Percentiles rank a stretch among this genome's conserved stretches.
phyloP scores from a whole-genome alignment of 2,797 vertebrate species.

The Amphiprion clarkii region DNA sequence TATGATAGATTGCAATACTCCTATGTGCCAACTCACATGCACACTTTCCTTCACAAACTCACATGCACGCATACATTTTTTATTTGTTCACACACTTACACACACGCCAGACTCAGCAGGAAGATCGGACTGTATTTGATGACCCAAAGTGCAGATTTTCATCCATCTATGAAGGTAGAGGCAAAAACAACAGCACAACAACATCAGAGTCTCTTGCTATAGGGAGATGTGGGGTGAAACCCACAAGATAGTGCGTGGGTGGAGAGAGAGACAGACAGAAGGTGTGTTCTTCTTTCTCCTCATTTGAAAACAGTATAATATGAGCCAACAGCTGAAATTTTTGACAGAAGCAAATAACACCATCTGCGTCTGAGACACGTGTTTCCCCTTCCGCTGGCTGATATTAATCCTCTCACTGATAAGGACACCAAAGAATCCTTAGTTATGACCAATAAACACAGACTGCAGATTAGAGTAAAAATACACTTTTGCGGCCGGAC shows the following conservation, averaged over 20 bases:
- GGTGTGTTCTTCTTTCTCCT: slow-evolving; percentile 50
- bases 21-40: slow-evolving; percentile 20
- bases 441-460: slow-evolving; percentile 44
- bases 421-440: slow-evolving; percentile 27
- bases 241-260: slow-evolving; percentile 17
- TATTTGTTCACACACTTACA: slow-evolving; percentile 10
- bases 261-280: slow-evolving; percentile 39
- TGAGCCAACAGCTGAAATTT: slow-evolving; percentile 61
- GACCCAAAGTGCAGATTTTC: slow-evolving; percentile 34
- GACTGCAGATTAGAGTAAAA: slow-evolving; percentile 43
- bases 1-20: slow-evolving; percentile 49
- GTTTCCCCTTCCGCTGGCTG: slow-evolving; percentile 20
- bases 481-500: not conserved
- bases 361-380: slow-evolving; percentile 57
- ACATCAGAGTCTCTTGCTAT: slow-evolving; percentile 2
- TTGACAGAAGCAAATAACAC: slow-evolving; percentile 50
- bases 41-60: slow-evolving; percentile 1
- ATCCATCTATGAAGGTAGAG: slow-evolving; percentile 31
- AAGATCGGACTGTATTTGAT: slow-evolving; percentile 45
- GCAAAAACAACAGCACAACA: slow-evolving; percentile 31
- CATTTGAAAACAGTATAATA: slow-evolving; percentile 44
- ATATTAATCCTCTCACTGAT: slow-evolving; percentile 37
- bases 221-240: slow-evolving; percentile 20
- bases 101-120: slow-evolving; percentile 42
- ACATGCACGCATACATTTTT: not conserved